Evolutionary conservation across 2,888 invertebrate genomes (phyloP).

Genomic region (Sinhomidia bicolor): DNA sequence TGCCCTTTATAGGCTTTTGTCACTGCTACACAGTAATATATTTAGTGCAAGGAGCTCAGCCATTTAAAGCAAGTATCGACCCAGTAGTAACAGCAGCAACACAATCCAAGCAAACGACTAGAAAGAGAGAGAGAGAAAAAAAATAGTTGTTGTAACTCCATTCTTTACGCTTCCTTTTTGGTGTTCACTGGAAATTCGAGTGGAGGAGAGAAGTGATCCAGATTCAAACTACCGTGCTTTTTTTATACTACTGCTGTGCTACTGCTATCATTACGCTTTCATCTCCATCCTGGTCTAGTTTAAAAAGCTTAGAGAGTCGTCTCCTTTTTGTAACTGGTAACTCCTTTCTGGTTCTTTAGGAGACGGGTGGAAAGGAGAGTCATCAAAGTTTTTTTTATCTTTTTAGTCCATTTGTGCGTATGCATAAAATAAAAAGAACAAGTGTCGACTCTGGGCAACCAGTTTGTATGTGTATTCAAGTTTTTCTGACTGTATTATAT

Average conservation of each 20-base stretch:
- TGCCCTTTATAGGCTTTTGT: slow-evolving; percentile 61
- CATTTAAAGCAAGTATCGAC: slow-evolving; percentile 35
- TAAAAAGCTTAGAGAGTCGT: background rate
- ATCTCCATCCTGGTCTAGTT: background rate
- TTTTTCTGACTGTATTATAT: too few relatives aligned
- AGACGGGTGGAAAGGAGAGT: slow-evolving; percentile 30
- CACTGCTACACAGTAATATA: slow-evolving; percentile 12
- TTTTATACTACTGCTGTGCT: background rate
- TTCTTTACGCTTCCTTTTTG: slow-evolving; percentile 55
- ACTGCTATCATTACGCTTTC: slow-evolving; percentile 5
- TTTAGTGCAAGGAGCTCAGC: background rate
- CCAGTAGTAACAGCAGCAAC: background rate
- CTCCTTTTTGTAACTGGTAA: background rate
- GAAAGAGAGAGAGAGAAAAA: background rate
- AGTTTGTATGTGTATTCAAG: background rate
- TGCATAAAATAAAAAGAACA: slow-evolving; percentile 45
- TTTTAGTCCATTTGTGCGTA: slow-evolving; percentile 60
- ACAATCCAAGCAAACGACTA: slow-evolving; percentile 8
- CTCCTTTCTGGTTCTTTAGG: background rate
- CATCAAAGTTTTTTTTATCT: slow-evolving; percentile 69
- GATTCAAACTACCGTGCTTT: slow-evolving; percentile 25
- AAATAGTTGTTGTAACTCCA: slow-evolving; percentile 26
- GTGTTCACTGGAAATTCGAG: slow-evolving; percentile 45
- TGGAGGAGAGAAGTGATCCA: slow-evolving; percentile 27
- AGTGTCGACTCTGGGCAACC: background rate